Base-by-base conservation (phyloP, 2,113 vertebrate genomes). In the Zapus hudsonius region DNA sequence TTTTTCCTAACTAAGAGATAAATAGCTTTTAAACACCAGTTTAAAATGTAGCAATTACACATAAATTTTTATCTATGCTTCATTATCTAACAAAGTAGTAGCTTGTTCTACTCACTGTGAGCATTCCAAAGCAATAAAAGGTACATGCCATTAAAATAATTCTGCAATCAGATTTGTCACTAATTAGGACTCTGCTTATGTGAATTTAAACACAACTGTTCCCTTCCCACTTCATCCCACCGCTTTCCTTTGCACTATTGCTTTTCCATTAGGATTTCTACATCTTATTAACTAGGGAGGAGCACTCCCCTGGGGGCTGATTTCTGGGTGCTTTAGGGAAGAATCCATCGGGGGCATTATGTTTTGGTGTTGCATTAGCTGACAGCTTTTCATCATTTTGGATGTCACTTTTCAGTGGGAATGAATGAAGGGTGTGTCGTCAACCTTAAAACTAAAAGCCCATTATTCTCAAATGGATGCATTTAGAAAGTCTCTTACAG, bases 11-110 rank as follows among this genome's bases (percentile, higher is more conserved):
- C 44, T 93, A 84, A 87, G 80, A 96, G 67, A 87, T 89, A 96
- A 94, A 94, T 92, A 87, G 93, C 84, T 89, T 96, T 91, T 89
- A 95, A 95, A 61, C 31, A 69, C 38, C 52, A 87, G 72, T 84
- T 95, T 94, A 90, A 92, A 95, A 91, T 74, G 67, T 87, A 36
- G 61, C 80, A 74, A 80, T 94, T 89, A 93, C 69, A 91, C 67
- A 89, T 84, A 75, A 69, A 81, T 89, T 95, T 86, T 92, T 92
- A 84, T 85, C 79, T 94, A 7, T 75, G 79, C 94, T 95, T 85
- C 84, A 89, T 91, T 94, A 80, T 85, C 89, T 92, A 78, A 69
- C 67, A 90, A 69, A 86, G 44, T 75, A 42, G 11, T 87, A 74
- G 78, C 87, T 92, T 93, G 63, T 94, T 92, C 66, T 63, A 64